phyloP scores from a whole-genome alignment of 2,888 invertebrate genomes.

The Torymus aiolomorphi region DNA sequence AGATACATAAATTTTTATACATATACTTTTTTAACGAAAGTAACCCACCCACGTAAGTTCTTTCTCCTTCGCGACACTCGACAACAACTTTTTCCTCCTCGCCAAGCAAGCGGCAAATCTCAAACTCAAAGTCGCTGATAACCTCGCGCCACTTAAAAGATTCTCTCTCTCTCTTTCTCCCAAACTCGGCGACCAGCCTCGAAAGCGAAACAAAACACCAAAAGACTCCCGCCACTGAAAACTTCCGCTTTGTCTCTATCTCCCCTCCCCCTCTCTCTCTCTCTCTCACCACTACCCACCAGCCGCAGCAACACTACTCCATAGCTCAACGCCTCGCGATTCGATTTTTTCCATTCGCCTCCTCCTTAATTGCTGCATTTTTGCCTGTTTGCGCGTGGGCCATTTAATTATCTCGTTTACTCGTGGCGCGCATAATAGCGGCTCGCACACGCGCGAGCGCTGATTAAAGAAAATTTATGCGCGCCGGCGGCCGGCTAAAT shows the following conservation, averaged over 20 bases:
- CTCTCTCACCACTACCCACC: too few species aligned
- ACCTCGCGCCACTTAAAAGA: too few species aligned
- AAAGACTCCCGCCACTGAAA: too few species aligned
- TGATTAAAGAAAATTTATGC: constrained; percentile 56
- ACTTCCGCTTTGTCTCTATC: too few species aligned
- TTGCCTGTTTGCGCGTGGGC: constrained; percentile 24
- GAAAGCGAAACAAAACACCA: too few species aligned
- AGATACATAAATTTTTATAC: too few species aligned
- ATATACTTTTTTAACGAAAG: too few species aligned
- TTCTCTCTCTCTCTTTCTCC: too few species aligned
- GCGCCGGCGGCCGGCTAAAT: constrained; percentile 35
- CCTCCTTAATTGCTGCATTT: constrained; percentile 13
- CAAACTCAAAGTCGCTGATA: constrained; percentile 7
- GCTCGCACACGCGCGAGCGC: constrained; percentile 2
- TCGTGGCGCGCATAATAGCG: neutral
- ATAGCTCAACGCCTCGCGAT: too few species aligned
- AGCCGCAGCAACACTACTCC: too few species aligned
- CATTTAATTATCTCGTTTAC: constrained; percentile 50
- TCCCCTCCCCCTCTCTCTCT: too few species aligned
- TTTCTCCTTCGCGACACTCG: neutral
- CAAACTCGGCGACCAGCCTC: too few species aligned
- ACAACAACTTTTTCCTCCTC: neutral
- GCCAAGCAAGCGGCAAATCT: constrained; percentile 9
- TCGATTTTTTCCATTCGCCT: neutral
- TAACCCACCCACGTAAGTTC: neutral